Conservation (phyloP, 2,797 vertebrate species). For the Carapus acus region DNA sequence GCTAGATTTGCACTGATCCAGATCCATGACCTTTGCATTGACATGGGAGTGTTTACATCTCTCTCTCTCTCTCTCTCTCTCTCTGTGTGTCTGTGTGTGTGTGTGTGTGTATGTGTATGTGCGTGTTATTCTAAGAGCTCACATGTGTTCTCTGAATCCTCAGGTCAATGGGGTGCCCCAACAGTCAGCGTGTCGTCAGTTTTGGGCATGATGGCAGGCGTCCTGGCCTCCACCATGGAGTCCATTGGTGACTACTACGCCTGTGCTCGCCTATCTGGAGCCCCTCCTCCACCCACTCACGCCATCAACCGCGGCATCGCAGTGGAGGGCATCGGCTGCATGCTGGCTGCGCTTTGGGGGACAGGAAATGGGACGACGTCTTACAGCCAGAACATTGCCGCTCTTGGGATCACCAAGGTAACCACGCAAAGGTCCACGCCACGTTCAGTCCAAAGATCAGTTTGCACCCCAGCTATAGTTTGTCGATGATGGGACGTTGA, state of each 20-base stretch:
- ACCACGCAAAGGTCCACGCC: no score
- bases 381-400: slow-evolving; percentile 80
- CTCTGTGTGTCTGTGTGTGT: background rate
- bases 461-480: no score
- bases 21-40: no score
- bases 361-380: slow-evolving; percentile 80
- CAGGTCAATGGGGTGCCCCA: slow-evolving; percentile 77
- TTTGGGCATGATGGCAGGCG: slow-evolving; percentile 76
- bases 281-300: slow-evolving; percentile 75
- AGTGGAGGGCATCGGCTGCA: slow-evolving; percentile 76
- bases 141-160: slow-evolving; percentile 4
- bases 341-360: slow-evolving; percentile 76
- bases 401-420: slow-evolving; percentile 79
- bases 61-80: no score
- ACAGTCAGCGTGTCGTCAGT: slow-evolving; percentile 77
- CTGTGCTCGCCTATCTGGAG: slow-evolving; percentile 74
- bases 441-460: no score
- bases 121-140: background rate
- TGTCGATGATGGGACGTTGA: no score
- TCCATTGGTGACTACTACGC: slow-evolving; percentile 80
- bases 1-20: no score
- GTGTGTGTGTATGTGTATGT: background rate
- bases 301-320: slow-evolving; percentile 79
- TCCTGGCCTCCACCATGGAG: slow-evolving; percentile 77
- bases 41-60: no score